These are phyloP conservation scores for Hirudo medicinalis DNA, from an alignment of 1,140 invertebrate genomes.

Conservation along the genomic window DNA sequence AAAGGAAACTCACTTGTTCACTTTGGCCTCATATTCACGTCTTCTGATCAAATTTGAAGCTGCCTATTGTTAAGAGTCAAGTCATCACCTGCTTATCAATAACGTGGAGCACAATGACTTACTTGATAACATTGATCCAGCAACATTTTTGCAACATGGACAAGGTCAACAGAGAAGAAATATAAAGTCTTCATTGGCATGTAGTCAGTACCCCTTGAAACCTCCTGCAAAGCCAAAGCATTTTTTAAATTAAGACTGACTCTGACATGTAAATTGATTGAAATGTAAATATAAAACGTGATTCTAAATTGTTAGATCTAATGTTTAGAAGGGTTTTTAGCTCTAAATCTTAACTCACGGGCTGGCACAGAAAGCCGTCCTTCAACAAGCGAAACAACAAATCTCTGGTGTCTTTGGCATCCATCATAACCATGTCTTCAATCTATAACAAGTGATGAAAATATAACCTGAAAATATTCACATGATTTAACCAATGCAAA, in stretches of 20 bases:
- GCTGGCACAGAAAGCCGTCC: neutral
- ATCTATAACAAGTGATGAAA: neutral
- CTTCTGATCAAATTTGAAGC: conserved; percentile 56
- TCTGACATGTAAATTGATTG: too few relatives aligned
- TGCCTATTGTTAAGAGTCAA: conserved; percentile 32
- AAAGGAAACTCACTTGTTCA: conserved; percentile 42
- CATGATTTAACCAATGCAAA: conserved; percentile 4
- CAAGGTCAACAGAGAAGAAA: conserved; percentile 57
- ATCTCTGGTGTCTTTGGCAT: conserved; percentile 1
- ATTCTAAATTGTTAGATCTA: too few relatives aligned
- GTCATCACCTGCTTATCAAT: neutral
- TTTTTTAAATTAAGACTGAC: too few relatives aligned
- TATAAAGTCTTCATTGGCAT: conserved; percentile 57
- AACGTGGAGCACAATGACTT: neutral
- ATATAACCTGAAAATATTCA: neutral
- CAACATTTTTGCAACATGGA: conserved; percentile 53
- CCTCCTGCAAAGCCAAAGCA: conserved; percentile 44
- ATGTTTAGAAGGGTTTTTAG: too few relatives aligned
- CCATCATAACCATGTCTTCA: conserved; percentile 6
- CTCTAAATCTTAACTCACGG: neutral
- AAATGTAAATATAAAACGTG: too few relatives aligned
- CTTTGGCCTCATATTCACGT: conserved; percentile 48
- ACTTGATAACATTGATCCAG: conserved; percentile 60
- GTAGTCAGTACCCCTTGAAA: conserved; percentile 47
- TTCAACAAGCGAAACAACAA: neutral